phyloP scores from a whole-genome alignment of 1,140 invertebrate genomes.

The Lordiphosa stackelbergi region DNA sequence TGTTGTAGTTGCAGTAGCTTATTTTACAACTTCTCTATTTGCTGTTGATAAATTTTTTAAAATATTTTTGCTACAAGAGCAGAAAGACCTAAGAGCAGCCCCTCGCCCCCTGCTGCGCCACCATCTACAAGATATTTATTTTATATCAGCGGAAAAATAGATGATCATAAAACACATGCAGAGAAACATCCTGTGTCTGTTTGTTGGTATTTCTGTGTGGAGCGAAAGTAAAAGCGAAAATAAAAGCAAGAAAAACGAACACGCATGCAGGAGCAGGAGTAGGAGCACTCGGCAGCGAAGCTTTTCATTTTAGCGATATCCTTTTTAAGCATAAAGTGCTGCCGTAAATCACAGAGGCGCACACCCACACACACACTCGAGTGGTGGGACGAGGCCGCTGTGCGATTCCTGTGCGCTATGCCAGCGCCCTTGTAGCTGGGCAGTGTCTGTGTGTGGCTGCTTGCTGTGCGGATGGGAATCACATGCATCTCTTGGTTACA shows the following conservation, averaged over 20 bases:
- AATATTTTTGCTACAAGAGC: conserved; percentile 54
- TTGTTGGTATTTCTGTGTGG: conserved; percentile 6
- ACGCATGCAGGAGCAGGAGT: conserved; percentile 19
- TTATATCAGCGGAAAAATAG: conserved; percentile 75
- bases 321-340: conserved; percentile 76
- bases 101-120: conserved; percentile 20
- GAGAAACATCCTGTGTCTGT: conserved; percentile 57
- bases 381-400: conserved; percentile 14
- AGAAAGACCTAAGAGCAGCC: conserved; percentile 11
- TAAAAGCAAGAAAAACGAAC: conserved; percentile 38
- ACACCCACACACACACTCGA: conserved; percentile 22
- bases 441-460: conserved; percentile 1
- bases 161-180: conserved; percentile 75
- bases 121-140: conserved; percentile 71
- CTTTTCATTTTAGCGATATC: conserved; percentile 76
- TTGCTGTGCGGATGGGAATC: conserved; percentile 61
- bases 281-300: conserved; percentile 34
- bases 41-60: conserved; percentile 76
- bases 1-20: conserved; percentile 37
- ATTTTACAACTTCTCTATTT: conserved; percentile 62
- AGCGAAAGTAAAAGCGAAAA: conserved; percentile 71
- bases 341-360: conserved; percentile 72
- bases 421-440: conserved; percentile 15
- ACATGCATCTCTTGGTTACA: conserved; percentile 75
- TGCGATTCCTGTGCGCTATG: conserved; percentile 38